phyloP scores from a whole-genome alignment of 2,113 vertebrate species.

The Gavialis gangeticus region DNA sequence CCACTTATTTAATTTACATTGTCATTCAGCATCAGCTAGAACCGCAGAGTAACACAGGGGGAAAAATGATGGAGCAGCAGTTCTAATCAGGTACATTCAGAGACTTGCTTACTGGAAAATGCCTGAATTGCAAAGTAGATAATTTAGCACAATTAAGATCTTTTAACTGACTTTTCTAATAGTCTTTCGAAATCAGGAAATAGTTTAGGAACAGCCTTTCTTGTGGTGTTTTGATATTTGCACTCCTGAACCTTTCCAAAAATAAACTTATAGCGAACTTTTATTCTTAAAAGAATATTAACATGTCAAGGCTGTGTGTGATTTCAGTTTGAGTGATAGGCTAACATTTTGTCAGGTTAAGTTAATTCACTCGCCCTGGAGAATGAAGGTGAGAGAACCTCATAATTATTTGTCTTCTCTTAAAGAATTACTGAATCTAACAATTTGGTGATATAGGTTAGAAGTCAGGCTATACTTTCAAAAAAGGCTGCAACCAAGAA shows the following conservation, averaged over 20 bases:
- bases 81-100: neutral
- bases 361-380: neutral
- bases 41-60: neutral
- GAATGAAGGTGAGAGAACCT: neutral
- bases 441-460: accelerated
- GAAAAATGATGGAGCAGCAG: neutral
- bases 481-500: accelerated
- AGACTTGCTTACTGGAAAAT: neutral
- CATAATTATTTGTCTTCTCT: accelerated
- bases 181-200: neutral
- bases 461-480: neutral
- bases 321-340: neutral
- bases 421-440: neutral
- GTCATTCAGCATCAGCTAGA: neutral
- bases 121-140: neutral
- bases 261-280: neutral
- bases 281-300: neutral
- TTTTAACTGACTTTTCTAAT: neutral
- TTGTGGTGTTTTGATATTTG: neutral
- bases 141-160: neutral
- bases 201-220: neutral
- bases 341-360: neutral
- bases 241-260: neutral
- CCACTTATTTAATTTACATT: neutral
- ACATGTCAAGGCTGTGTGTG: neutral